These are phyloP conservation scores for Rhinoraja longicauda DNA, from an alignment of 2,797 vertebrate species.

Conservation along the genomic window DNA sequence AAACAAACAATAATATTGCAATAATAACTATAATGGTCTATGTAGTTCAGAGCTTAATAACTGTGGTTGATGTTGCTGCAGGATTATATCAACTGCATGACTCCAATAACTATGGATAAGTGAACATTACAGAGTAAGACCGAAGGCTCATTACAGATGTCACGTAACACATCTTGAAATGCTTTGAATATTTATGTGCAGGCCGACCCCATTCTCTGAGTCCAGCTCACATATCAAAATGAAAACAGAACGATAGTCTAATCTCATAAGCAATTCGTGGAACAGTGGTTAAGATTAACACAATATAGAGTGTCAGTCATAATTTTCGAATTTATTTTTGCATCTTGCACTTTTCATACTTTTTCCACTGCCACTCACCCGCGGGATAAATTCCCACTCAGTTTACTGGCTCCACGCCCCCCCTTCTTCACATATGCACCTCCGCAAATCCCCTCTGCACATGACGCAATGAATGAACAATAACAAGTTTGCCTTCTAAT, in stretches of 20 bases:
- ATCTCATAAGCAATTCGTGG: background rate
- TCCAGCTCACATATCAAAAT: background rate
- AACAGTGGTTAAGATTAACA: background rate
- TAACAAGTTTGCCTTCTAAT: background rate
- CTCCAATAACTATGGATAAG: background rate
- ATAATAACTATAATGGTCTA: too few species aligned
- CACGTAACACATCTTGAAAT: background rate
- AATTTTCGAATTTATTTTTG: background rate
- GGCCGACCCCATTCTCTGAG: background rate
- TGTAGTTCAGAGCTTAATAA: background rate
- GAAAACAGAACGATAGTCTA: background rate
- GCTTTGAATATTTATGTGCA: conserved; percentile 5
- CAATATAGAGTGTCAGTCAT: background rate
- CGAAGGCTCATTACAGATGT: background rate
- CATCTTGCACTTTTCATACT: background rate
- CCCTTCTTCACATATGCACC: background rate
- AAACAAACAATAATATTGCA: too few species aligned
- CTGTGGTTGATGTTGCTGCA: background rate
- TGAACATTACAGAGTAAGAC: background rate
- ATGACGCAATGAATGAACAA: background rate
- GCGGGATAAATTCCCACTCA: background rate
- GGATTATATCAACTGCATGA: conserved; percentile 7
- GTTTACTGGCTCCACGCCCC: background rate
- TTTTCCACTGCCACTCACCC: background rate
- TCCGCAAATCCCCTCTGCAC: background rate